Conservation (phyloP, 1,140 invertebrate species). For the Maconellicoccus hirsutus region DNA sequence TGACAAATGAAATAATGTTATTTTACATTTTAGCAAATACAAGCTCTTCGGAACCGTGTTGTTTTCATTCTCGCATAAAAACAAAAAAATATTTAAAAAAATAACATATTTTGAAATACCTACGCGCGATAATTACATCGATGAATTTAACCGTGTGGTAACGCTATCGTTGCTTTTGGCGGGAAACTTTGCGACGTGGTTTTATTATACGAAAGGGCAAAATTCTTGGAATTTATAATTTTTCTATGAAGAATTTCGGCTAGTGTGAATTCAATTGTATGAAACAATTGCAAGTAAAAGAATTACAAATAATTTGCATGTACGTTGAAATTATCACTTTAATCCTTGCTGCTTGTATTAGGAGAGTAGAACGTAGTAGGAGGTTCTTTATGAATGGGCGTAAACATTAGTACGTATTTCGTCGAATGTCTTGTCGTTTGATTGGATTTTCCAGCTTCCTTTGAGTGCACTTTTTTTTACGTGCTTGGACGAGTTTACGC, state of each 20-base stretch:
- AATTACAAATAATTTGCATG: not conserved
- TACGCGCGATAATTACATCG: not conserved
- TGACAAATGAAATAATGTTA: not conserved
- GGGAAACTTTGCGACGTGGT: not conserved
- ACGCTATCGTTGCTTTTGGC: not conserved
- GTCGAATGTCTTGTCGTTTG: not conserved
- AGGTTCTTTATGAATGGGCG: slow-evolving; percentile 2
- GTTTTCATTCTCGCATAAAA: not conserved
- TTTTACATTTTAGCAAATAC: not conserved
- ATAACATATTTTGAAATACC: not conserved
- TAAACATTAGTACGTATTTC: not conserved
- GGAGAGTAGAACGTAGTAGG: slow-evolving; percentile 2
- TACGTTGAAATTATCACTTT: not conserved
- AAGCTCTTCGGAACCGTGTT: not conserved
- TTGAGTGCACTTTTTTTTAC: not conserved
- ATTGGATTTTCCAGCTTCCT: slow-evolving; percentile 7
- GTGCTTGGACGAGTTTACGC: not conserved
- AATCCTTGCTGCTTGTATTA: not conserved
- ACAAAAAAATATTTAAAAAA: not conserved
- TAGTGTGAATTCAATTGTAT: not conserved
- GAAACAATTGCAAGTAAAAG: not conserved
- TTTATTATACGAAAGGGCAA: not conserved
- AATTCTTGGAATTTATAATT: not conserved
- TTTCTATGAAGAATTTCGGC: not conserved
- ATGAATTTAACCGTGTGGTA: not conserved